Evolutionary conservation across 2,113 vertebrate species (phyloP), one percentile per base, ranked within the genome.

Genomic region (Gallinago undulata): DNA sequence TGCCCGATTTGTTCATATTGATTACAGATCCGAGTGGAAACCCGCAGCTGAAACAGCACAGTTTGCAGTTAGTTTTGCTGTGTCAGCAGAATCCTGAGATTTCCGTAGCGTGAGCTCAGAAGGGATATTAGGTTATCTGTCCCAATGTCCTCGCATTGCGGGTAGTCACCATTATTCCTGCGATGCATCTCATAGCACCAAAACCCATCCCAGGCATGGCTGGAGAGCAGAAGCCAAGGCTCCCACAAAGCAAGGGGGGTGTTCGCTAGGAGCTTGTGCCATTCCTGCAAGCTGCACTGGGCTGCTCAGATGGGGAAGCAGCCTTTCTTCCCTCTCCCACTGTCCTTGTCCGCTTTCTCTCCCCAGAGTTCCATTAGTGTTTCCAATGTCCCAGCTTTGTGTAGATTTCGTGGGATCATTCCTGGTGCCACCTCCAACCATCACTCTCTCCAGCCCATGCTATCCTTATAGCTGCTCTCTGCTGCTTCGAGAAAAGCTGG

Each of bases 21-120:
- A 94, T 95, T 87, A 51, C 82, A 67, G 67, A 74, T 51, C 33
- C 27, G 35, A 59, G 86, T 84, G 47, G 37, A 90, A 93, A 72
- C 48, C 37, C 79, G 33, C 75, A 91, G 74, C 83, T 73, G 84
- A 93, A 96, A 56, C 30, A 81, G 60, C 72, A 80, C 76, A 81
- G 72, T 94, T 90, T 86, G 68, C 81, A 69, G 51, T 21, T 30
- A 33, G 39, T 84, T 89, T 75, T 33, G 9, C 87, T 67, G 37
- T 70, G 37, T 94, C 82, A 92, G 93, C 90, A 90, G 41, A 87
- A 87, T 82, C 70, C 7, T 48, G n/a, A 33, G 31, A 35, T 80
- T 68, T 79, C 66, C 19, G 35, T 56, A 51, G 51, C 1, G 0
- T 25, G 57, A 89, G 60, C 45, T 82, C 53, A 74, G 57, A 83